Percentiles rank a stretch among this genome's conserved stretches.
These are phyloP conservation scores for Rhynchonema sp. DNA, from an alignment of 2,888 invertebrate genomes.

Conservation along the genomic window DNA sequence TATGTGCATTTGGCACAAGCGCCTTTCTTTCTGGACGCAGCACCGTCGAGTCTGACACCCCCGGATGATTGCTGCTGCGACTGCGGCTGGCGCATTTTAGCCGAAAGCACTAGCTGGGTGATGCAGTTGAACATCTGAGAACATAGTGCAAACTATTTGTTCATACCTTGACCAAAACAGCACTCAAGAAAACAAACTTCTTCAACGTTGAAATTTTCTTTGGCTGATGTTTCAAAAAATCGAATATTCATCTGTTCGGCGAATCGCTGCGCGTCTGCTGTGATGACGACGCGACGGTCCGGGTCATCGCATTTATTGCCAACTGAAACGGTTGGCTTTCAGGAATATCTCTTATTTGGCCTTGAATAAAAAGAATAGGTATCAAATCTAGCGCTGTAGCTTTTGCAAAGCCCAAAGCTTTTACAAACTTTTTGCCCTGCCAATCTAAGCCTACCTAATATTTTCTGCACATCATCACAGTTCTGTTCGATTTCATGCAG, in stretches of 20 bases:
- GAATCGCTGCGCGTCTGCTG: conserved; percentile 87
- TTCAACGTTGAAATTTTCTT: conserved; percentile 95
- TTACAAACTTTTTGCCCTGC: no score
- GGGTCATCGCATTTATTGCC: conserved; percentile 92
- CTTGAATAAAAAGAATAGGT: no score
- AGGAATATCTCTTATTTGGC: no score
- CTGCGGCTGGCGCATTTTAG: conserved; percentile 43
- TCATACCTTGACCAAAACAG: no score
- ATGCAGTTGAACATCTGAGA: conserved; percentile 49
- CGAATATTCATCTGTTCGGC: conserved; percentile 92
- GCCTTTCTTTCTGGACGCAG: neutral
- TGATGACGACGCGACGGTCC: conserved; percentile 79
- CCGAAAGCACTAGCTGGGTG: conserved; percentile 58
- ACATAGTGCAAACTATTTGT: neutral
- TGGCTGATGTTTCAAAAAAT: conserved; percentile 93
- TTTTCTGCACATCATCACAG: conserved; percentile 48
- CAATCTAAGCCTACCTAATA: conserved; percentile 18
- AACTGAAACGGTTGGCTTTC: no score
- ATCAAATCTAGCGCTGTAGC: no score
- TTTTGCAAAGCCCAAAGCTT: no score
- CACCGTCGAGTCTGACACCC: no score
- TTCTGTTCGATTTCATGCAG: conserved; percentile 97
- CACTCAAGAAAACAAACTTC: conserved; percentile 41
- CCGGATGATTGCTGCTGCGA: neutral
- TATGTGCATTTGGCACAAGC: neutral